Evolutionary conservation across 2,113 vertebrate genomes (phyloP), one percentile per base, ranked within the genome.

Genomic region (Nipponia nippon): DNA sequence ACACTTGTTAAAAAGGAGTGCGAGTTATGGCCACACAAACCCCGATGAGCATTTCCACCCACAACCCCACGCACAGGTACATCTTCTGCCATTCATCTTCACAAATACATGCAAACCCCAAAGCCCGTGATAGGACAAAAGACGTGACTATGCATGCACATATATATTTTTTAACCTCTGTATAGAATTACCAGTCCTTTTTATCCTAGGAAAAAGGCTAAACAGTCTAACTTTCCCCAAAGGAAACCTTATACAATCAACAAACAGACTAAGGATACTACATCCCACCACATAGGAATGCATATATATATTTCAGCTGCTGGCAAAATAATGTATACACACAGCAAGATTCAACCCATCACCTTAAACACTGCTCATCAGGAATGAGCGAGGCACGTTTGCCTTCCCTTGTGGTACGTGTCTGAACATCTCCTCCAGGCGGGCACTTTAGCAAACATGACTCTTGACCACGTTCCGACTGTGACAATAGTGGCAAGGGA

Each of bases 41-140:
- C 2, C 44, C 3, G 5, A 14, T 9, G 11, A 55, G 15, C 6
- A n/a, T 55, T 55, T 82, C 69, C 1, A 10, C 18, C 27, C 23
- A 6, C 21, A 91, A 5, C 5, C 4, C 22, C 15, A 5, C 0
- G 1, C 6, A n/a, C 16, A 58, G 34, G 11, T 14, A 52, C 47
- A 13, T 30, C 21, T 36, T 71, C 67, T 34, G 53, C 22, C 6
- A 9, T 36, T 66, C 46, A 83, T 22, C 13, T 5, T 69, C 58
- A 69, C 58, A 66, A 65, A 66, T 20, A 44, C 27, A 23, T 4
- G 19, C 13, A 67, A 53, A 77, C 11, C 10, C 56, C 38, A 55
- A 61, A 67, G 34, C 13, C 71, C 44, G 16, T 6, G 20, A 42
- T 1, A 71, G 42, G 46, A 65, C 65, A 72, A 15, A 50, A 87